Evolutionary conservation across 2,113 vertebrate species (phyloP).

Genomic region (Malurus melanocephalus): DNA sequence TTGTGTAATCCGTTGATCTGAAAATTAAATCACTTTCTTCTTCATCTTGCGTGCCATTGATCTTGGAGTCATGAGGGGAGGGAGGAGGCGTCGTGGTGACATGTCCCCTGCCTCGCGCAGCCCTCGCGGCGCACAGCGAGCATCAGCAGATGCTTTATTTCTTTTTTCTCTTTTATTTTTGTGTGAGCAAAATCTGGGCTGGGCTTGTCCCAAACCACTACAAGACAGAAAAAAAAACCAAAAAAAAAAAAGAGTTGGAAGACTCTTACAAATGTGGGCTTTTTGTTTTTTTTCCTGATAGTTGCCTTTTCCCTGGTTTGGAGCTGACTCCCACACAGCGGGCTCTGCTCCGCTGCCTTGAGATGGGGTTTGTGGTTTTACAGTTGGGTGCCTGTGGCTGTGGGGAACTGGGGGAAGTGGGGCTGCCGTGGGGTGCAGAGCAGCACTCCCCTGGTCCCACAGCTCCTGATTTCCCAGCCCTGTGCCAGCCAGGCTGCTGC

Average conservation of each 20-base stretch:
- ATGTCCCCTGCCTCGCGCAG: neutral
- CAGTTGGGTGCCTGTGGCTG: neutral
- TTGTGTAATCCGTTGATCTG: conserved; percentile 17
- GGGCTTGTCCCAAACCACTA: neutral
- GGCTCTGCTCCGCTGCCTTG: neutral
- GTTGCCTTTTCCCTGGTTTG: neutral
- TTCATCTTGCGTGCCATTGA: neutral
- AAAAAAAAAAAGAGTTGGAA: neutral
- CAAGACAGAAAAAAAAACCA: too few relatives aligned
- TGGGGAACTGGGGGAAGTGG: neutral
- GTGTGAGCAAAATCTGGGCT: neutral
- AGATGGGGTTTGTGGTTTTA: neutral
- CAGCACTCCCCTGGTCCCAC: neutral
- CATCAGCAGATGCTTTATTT: neutral
- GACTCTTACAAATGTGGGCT: fast-evolving
- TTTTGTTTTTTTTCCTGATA: neutral
- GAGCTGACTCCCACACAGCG: neutral
- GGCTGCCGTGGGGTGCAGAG: neutral
- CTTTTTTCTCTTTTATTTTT: too few relatives aligned
- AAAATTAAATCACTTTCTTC: conserved; percentile 50
- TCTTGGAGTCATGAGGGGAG: conserved; percentile 22
- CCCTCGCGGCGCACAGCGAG: fast-evolving
- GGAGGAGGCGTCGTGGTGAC: neutral
- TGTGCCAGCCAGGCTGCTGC: neutral
- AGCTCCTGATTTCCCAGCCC: neutral